Conservation (phyloP, 1,140 invertebrate species). For the Drosophila miranda region DNA sequence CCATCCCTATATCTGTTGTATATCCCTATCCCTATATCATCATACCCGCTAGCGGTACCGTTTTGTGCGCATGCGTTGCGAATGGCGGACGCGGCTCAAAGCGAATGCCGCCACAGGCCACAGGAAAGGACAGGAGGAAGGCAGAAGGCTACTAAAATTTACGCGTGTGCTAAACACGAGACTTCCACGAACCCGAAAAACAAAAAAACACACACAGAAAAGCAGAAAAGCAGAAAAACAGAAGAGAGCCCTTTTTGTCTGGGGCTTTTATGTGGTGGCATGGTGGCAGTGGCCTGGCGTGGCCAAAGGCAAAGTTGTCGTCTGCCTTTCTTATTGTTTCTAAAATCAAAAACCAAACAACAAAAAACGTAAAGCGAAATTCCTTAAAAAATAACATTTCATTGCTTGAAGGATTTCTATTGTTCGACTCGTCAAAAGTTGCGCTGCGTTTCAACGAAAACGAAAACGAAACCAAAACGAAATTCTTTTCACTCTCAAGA, state of each 20-base stretch:
- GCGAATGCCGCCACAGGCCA: slow-evolving; percentile 68
- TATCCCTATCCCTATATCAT: slow-evolving; percentile 27
- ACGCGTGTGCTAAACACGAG: slow-evolving; percentile 82
- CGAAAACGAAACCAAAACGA: slow-evolving; percentile 48
- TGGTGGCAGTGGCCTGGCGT: slow-evolving; percentile 48
- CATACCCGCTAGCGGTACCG: slow-evolving; percentile 80
- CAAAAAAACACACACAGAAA: too few species aligned
- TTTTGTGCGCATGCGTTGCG: slow-evolving; percentile 82
- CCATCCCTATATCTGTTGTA: slow-evolving; percentile 2
- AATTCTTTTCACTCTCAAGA: slow-evolving; percentile 54
- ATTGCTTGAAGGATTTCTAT: slow-evolving; percentile 70
- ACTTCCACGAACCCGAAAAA: slow-evolving; percentile 76
- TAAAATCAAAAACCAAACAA: slow-evolving; percentile 59
- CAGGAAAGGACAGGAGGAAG: slow-evolving; percentile 11
- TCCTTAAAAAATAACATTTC: slow-evolving; percentile 61
- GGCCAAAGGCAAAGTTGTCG: slow-evolving; percentile 56
- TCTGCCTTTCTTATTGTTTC: slow-evolving; percentile 67
- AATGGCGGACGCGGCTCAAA: slow-evolving; percentile 76
- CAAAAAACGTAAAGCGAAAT: slow-evolving; percentile 63
- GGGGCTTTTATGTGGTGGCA: slow-evolving; percentile 35
- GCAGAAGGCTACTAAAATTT: slow-evolving; percentile 74
- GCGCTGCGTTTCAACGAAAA: slow-evolving; percentile 12
- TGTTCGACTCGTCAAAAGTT: slow-evolving; percentile 64
- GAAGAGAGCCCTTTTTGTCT: slow-evolving; percentile 47
- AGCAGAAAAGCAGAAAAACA: slow-evolving; percentile 5